Conservation (phyloP, 2,113 vertebrate genomes). For the Mormyrus lacerda region DNA sequence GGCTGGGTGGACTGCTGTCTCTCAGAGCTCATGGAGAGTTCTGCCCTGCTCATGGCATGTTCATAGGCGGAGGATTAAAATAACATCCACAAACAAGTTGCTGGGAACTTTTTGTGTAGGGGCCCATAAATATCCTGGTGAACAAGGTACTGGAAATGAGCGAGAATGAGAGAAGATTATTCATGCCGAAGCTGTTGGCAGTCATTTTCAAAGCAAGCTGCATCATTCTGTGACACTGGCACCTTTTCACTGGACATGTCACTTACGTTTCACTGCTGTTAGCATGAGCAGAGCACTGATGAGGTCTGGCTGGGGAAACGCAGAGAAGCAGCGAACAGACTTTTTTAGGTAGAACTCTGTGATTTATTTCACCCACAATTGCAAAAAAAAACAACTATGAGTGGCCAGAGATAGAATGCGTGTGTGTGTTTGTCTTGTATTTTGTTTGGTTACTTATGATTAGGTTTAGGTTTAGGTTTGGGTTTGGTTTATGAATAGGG, state of each 20-base stretch:
- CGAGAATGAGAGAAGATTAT: not conserved
- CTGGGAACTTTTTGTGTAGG: not conserved
- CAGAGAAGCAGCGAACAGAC: not conserved
- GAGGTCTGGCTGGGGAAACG: not conserved
- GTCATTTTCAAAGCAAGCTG: not conserved
- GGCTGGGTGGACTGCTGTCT: not conserved
- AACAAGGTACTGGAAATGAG: not conserved
- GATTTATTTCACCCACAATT: too few relatives aligned
- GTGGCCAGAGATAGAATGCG: not conserved
- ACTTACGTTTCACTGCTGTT: not conserved
- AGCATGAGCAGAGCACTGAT: not conserved
- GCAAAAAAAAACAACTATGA: too few relatives aligned
- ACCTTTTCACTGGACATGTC: not conserved
- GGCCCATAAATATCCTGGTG: not conserved
- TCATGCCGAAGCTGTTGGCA: not conserved
- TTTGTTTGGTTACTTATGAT: not conserved
- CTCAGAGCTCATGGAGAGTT: not conserved
- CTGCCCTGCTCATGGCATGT: not conserved
- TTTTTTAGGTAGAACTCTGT: not conserved
- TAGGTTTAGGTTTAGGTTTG: not conserved
- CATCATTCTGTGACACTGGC: not conserved
- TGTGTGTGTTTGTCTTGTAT: not conserved
- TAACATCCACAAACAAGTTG: not conserved
- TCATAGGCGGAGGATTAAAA: not conserved
- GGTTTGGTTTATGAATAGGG: too few relatives aligned